Conservation (phyloP, 2,888 invertebrate species). For the Drosophila kanekoi region DNA sequence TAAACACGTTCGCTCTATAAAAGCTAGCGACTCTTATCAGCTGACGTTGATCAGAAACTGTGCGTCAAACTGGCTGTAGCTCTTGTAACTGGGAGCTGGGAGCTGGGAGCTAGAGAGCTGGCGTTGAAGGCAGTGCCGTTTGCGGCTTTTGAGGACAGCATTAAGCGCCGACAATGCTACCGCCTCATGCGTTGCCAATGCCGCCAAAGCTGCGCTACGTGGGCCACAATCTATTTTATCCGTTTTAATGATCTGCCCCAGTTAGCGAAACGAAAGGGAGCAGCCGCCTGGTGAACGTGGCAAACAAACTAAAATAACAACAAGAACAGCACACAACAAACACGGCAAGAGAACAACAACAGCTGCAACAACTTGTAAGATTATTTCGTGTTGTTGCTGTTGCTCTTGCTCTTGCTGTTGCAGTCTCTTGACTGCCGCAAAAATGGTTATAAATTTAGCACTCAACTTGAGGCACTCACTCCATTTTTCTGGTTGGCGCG, state of each 20-base stretch:
- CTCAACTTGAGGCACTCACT: constrained; percentile 59
- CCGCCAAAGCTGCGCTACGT: constrained; percentile 55
- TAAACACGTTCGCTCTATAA: constrained; percentile 51
- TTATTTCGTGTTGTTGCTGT: constrained; percentile 38
- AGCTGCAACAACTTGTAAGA: constrained; percentile 42
- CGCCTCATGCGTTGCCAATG: constrained; percentile 50
- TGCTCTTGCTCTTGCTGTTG: constrained; percentile 37
- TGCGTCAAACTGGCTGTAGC: constrained; percentile 54
- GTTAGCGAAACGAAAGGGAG: constrained; percentile 77
- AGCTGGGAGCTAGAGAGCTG: constrained; percentile 22
- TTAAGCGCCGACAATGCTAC: constrained; percentile 73
- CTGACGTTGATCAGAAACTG: constrained; percentile 71
- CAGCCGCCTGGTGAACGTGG: constrained; percentile 67
- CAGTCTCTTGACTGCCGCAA: constrained; percentile 42
- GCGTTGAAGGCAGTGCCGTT: constrained; percentile 61
- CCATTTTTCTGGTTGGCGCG: constrained; percentile 54
- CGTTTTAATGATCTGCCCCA: constrained; percentile 81
- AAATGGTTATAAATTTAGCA: constrained; percentile 73
- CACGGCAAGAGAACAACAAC: constrained; percentile 17
- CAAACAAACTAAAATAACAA: constrained; percentile 43
- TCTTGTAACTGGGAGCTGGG: constrained; percentile 22
- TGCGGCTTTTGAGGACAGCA: constrained; percentile 73
- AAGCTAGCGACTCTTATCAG: constrained; percentile 66
- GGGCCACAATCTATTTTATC: constrained; percentile 78
- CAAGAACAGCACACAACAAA: constrained; percentile 26